These are phyloP conservation scores for Psettodes erumei DNA, from an alignment of 2,113 vertebrate genomes.

Conservation along the genomic window DNA sequence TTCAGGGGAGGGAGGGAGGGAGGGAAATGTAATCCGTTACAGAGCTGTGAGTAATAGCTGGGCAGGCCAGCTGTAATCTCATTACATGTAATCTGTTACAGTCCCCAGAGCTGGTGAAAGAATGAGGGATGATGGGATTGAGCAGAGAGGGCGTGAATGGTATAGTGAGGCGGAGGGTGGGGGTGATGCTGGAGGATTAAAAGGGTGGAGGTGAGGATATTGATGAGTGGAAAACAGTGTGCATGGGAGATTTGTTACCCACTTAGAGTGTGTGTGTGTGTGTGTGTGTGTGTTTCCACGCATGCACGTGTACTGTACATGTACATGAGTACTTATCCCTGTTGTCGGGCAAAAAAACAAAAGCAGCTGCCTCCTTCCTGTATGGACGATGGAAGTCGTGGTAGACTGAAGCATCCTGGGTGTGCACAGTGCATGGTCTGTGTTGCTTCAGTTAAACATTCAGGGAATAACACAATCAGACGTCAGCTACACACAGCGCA, in stretches of 20 bases:
- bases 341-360: slow-evolving; percentile 16
- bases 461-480: neutral
- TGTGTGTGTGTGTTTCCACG: slow-evolving; percentile 13
- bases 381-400: too few relatives aligned
- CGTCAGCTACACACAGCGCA: neutral
- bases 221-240: slow-evolving; percentile 61
- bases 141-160: slow-evolving; percentile 9
- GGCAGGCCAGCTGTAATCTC: slow-evolving; percentile 37
- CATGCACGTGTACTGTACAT: slow-evolving; percentile 17
- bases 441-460: too few relatives aligned
- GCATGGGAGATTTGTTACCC: slow-evolving; percentile 44
- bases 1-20: slow-evolving; percentile 69
- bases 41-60: slow-evolving; percentile 31
- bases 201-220: slow-evolving; percentile 41
- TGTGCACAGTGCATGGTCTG: too few relatives aligned
- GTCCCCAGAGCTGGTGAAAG: neutral
- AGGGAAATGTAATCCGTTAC: slow-evolving; percentile 71
- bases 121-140: slow-evolving; percentile 16
- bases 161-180: slow-evolving; percentile 27
- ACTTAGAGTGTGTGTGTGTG: slow-evolving; percentile 40
- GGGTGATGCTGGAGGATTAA: slow-evolving; percentile 21
- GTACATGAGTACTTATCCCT: slow-evolving; percentile 7
- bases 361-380: too few relatives aligned
- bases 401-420: too few relatives aligned
- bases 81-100: slow-evolving; percentile 55